These are phyloP conservation scores for Parochlus steinenii DNA, from an alignment of 2,888 invertebrate genomes.

Conservation along the genomic window DNA sequence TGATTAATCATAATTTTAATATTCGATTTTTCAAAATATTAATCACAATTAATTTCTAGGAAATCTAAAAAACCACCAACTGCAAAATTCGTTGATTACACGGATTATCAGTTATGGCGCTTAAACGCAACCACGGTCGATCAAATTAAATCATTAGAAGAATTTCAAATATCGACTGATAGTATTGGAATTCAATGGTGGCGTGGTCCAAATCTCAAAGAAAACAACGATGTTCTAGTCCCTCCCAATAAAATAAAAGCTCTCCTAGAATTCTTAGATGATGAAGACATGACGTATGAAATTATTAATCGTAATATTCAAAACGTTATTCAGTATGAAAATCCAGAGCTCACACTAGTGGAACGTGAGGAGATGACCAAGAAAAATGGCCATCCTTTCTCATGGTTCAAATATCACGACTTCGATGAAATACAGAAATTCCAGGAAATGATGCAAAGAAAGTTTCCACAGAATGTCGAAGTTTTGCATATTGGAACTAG, in stretches of 20 bases:
- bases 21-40: no score
- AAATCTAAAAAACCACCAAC: no score
- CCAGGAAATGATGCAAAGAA: conserved; percentile 46
- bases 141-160: conserved; percentile 30
- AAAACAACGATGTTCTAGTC: conserved; percentile 53
- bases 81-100: no score
- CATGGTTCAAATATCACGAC: conserved; percentile 55
- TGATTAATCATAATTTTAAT: no score
- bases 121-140: conserved; percentile 29
- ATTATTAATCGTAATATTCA: conserved; percentile 57
- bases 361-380: conserved; percentile 40
- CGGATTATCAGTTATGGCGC: conserved; percentile 34
- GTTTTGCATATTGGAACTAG: conserved; percentile 55
- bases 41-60: no score
- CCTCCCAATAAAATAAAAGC: conserved; percentile 46
- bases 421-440: conserved; percentile 52
- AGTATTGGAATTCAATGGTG: conserved; percentile 41
- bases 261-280: conserved; percentile 40
- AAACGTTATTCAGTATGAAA: conserved; percentile 52
- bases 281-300: conserved; percentile 43
- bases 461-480: conserved; percentile 46
- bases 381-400: conserved; percentile 43
- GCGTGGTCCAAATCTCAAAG: conserved; percentile 35
- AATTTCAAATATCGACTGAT: conserved; percentile 30
- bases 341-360: conserved; percentile 44